A percentile compares a stretch with the other conserved stretches of the same genome.
Evolutionary conservation across 2,797 vertebrate species (phyloP).

Genomic region (Artibeus lituratus): DNA sequence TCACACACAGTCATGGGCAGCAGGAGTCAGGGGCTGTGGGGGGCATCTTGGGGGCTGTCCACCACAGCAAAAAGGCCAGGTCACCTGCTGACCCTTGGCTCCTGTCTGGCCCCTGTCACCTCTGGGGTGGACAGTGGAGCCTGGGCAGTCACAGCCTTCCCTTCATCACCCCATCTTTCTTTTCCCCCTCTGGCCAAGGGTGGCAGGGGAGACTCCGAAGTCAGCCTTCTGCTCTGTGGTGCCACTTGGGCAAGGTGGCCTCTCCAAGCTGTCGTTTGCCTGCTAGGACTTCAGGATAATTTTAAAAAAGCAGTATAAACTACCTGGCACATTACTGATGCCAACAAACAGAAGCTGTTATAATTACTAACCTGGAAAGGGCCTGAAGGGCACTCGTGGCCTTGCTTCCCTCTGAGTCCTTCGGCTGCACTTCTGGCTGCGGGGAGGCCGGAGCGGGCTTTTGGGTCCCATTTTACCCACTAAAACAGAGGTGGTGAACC

Average conservation of each 20-base stretch:
- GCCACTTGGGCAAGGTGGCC: background rate
- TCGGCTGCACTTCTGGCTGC: background rate
- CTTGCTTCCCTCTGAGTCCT: background rate
- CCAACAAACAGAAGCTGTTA: background rate
- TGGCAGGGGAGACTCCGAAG: background rate
- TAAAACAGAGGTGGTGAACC: background rate
- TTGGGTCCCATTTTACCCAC: background rate
- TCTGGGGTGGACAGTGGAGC: background rate
- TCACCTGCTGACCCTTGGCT: background rate
- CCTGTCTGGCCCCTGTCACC: background rate
- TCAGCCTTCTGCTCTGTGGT: background rate
- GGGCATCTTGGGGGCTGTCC: background rate
- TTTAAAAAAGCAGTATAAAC: background rate
- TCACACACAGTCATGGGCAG: background rate
- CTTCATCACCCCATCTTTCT: accelerated
- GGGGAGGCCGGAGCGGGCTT: background rate
- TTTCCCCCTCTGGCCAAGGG: background rate
- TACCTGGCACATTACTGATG: background rate
- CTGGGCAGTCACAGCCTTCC: background rate
- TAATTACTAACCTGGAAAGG: background rate
- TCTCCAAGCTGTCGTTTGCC: background rate
- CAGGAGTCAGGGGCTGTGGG: no score
- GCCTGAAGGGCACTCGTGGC: no score
- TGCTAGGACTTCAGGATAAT: background rate
- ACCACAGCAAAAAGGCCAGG: background rate